Conservation (phyloP, 1,140 invertebrate genomes). For the Drosophila jambulina region DNA sequence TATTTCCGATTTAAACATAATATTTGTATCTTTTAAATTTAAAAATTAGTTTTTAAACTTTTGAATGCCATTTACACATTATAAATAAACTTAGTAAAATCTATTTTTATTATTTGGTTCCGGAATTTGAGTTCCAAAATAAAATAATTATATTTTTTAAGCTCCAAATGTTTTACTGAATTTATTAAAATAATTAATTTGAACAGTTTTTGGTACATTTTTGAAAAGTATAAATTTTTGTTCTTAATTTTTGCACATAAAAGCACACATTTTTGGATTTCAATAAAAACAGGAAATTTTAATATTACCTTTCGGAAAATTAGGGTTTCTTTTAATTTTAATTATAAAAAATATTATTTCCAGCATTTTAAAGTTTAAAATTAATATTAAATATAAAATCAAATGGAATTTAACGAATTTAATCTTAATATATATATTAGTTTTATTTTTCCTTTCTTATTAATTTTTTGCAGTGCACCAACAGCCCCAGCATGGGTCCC, state of each 20-base stretch:
- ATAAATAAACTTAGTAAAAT: neutral
- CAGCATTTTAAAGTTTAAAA: neutral
- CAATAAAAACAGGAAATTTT: too few species aligned
- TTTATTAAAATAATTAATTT: neutral
- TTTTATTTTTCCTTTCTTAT: neutral
- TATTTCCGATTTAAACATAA: neutral
- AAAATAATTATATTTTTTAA: neutral
- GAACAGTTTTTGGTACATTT: rapidly evolving
- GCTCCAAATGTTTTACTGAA: neutral
- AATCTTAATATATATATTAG: neutral
- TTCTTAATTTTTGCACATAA: too few species aligned
- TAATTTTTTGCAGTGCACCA: constrained; percentile 15
- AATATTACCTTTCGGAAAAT: too few species aligned
- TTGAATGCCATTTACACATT: too few species aligned
- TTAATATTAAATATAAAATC: neutral
- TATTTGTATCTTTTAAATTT: neutral
- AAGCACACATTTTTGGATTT: too few species aligned
- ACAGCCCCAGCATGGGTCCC: constrained; percentile 6
- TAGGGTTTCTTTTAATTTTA: too few species aligned
- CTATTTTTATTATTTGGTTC: rapidly evolving
- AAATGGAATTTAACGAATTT: neutral
- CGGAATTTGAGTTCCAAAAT: neutral
- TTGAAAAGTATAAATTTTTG: too few species aligned
- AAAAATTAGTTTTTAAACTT: neutral
- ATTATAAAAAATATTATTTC: neutral